Base-by-base conservation (phyloP, 2,888 invertebrate genomes). In the Pseudococcus viburni region DNA sequence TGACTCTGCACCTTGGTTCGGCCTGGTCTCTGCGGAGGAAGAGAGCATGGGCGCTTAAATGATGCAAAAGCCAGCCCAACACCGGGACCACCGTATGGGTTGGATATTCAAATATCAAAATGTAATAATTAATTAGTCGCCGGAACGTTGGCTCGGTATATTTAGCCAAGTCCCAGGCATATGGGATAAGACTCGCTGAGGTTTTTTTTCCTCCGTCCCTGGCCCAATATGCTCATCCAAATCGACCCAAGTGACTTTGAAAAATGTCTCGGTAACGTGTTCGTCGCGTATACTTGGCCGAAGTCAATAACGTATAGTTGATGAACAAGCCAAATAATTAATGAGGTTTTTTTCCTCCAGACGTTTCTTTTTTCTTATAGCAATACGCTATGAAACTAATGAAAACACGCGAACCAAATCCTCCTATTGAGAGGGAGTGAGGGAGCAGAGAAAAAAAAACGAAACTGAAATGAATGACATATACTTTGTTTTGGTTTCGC, bases 121-220 rank as follows among this genome's bases (percentile, higher is more conserved):
- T 80, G 80, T 80, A 80, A 80, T 80, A 80, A 80, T 80, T 80
- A 80, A 80, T 80, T 80, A 73, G 68, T 12, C 5, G 68, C 22
- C 11, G 19, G 51, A 17, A 59, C 19, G n/a, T 59, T 19, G 19
- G 6, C 68, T 19, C 4, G 15, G 22, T 26, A 4, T 33, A 11
- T 73, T 5, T 33, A 73, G 12, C 26, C 22, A 22, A 15, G 68
- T 73, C 68, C 15, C 64, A 64, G 1, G 64, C 19, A 55, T 17
- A 17, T 55, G 19, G 19, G 9, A 19, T 59, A 19, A 59, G 1
- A 15, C 19, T 6, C 4, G 59, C 5, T 59, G 59, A 19, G 17
- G 22, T 26, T 64, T 64, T 64, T 64, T 22, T 9, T 12, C 6
- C 15, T 33, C 0, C 59, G 6, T 15, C n/a, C n/a, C 12, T 8